These are phyloP conservation scores for Drosophila grimshawi DNA, from an alignment of 1,140 invertebrate genomes.

Conservation along the genomic window DNA sequence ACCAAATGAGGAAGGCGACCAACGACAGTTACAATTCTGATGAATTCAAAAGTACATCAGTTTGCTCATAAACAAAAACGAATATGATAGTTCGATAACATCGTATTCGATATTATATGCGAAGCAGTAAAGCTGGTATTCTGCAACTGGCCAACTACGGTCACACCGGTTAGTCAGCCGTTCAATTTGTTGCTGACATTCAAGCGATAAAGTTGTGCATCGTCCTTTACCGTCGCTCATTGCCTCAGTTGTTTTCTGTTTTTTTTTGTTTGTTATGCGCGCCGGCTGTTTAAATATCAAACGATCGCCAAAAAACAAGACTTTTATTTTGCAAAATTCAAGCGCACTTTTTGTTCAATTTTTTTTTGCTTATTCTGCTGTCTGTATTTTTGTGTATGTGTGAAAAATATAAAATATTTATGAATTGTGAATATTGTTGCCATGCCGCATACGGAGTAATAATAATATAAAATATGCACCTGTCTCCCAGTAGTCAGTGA, in stretches of 20 bases:
- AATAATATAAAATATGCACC: constrained; percentile 54
- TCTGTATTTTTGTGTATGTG: background rate
- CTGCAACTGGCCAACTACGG: background rate
- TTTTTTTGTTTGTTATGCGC: constrained; percentile 11
- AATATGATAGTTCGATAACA: background rate
- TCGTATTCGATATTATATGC: constrained; percentile 1
- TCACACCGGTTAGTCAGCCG: constrained; percentile 2
- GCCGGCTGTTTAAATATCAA: constrained; percentile 52
- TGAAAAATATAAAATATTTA: too few relatives aligned
- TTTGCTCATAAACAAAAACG: background rate
- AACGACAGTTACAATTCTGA: too few relatives aligned
- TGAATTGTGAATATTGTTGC: constrained; percentile 7
- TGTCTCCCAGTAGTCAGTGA: constrained; percentile 45
- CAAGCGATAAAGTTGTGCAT: constrained; percentile 22
- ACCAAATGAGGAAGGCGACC: too few relatives aligned
- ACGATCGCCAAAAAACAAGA: constrained; percentile 9
- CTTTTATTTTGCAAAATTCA: constrained; percentile 9
- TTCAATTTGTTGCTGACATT: constrained; percentile 54
- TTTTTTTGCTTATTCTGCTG: background rate
- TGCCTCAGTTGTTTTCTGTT: background rate
- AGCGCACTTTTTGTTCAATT: constrained; percentile 5
- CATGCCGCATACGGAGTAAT: constrained; percentile 19
- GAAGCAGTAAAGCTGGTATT: background rate
- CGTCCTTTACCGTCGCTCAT: background rate
- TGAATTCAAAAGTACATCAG: too few relatives aligned